Conservation (phyloP, 2,797 vertebrate genomes). For the Loriculus beryllinus region DNA sequence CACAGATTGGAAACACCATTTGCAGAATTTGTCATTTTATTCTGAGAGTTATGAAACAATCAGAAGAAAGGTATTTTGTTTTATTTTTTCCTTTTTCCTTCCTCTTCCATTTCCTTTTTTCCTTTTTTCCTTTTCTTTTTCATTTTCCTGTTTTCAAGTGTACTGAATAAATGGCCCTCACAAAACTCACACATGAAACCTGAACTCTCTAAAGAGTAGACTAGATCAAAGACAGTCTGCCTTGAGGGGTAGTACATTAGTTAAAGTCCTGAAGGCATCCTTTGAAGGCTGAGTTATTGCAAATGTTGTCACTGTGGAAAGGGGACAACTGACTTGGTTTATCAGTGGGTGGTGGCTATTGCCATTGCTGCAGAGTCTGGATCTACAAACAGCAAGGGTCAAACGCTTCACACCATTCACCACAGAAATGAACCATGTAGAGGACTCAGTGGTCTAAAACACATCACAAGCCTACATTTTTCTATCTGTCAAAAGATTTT, state of each 20-base stretch:
- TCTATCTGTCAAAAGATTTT: conserved; percentile 73
- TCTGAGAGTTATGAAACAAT: not conserved
- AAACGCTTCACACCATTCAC: conserved; percentile 54
- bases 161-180: not conserved
- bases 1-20: not conserved
- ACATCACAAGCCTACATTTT: conserved; percentile 63
- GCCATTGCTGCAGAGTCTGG: conserved; percentile 40
- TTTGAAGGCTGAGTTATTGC: conserved; percentile 38
- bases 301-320: not conserved
- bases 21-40: not conserved
- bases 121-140: not conserved
- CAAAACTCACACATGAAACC: not conserved
- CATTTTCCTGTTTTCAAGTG: not conserved
- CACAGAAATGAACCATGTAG: not conserved
- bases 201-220: not conserved
- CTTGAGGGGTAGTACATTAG: not conserved
- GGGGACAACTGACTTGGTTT: conserved; percentile 31
- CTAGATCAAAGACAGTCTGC: not conserved
- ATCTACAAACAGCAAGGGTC: conserved; percentile 48
- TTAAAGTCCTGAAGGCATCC: not conserved
- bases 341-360: conserved; percentile 5
- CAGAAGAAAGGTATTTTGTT: not conserved
- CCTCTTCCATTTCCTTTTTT: too few relatives aligned
- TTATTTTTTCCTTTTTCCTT: not conserved
- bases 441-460: conserved; percentile 57